Percentiles rank a stretch among this genome's conserved stretches.
Conservation (phyloP, 2,888 invertebrate species). For the Acanthococcus lagerstroemiae region DNA sequence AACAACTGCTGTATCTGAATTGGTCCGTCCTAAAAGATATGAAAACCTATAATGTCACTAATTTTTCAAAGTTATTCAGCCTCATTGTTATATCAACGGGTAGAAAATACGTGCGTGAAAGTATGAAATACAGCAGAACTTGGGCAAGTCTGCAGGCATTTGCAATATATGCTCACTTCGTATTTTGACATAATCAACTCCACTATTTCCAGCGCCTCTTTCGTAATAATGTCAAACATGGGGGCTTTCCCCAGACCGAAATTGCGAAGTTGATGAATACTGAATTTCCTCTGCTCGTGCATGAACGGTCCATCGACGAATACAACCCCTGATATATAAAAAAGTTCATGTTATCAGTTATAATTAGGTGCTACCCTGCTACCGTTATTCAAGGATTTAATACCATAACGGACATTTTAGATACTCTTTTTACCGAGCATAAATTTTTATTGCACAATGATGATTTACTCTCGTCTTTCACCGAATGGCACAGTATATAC, state of each 20-base stretch:
- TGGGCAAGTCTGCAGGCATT: no score
- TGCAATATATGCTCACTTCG: no score
- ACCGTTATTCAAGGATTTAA: no score
- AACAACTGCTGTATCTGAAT: slow-evolving; percentile 48
- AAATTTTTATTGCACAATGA: no score
- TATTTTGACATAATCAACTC: slow-evolving; percentile 15
- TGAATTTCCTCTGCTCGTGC: slow-evolving; percentile 57
- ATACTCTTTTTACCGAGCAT: no score
- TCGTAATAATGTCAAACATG: slow-evolving; percentile 52
- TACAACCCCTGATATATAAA: slow-evolving; percentile 46
- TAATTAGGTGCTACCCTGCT: no score
- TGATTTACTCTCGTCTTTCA: no score
- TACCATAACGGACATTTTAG: no score
- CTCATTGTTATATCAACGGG: no score
- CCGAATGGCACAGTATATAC: no score
- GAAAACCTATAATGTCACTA: background rate
- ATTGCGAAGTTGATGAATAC: slow-evolving; percentile 52
- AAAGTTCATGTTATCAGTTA: background rate
- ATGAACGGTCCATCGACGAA: slow-evolving; percentile 58
- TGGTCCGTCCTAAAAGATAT: slow-evolving; percentile 36
- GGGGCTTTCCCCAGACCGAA: slow-evolving; percentile 53
- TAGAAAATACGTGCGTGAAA: no score
- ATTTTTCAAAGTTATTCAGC: background rate
- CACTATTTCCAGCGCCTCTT: slow-evolving; percentile 47
- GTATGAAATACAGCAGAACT: no score